Evolutionary conservation across 1,140 invertebrate species (phyloP), one percentile per base, ranked within the genome.

Genomic region (Antheraea mylitta): DNA sequence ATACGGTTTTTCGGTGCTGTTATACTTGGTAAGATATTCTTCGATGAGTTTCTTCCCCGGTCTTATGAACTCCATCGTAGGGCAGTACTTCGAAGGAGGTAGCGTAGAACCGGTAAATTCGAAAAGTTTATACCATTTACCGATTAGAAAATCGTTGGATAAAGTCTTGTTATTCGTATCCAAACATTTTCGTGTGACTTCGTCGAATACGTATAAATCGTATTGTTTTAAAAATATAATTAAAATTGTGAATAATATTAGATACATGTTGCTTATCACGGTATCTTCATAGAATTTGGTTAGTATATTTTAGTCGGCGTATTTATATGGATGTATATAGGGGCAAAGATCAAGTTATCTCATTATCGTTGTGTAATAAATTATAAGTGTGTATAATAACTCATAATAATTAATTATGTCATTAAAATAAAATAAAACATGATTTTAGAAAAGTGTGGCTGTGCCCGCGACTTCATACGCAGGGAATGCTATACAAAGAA

Each of bases 81-180:
- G 62, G 19, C 77, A 78, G 10, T 58, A 4, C 0, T 60, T 58
- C 0, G 69, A 67, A 11, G 68, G 30, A 11, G 67, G 45, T 9
- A 73, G 19, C 13, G 37, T 10, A 7, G 36, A 7, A 7, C 30
- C 36, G 10, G 45, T 53, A 16, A 74, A 78, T 19, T 71, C 13
- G n/a, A 71, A 69, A 1, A 78, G 58, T 16, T 22, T 22, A 18
- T 74, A 74, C 77, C 77, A 78, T 18, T 62, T 67, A 18, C 77
- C 77, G 0, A 67, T 5, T 18, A 78, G 38, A 5, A 64, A 61
- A 18, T 74, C 69, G 19, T 68, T 64, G 65, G 58, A 19, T 53
- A 18, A 70, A 22, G 16, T 30, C 18, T 45, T 18, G 42, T 64
- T 38, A 38, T 64, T 64, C 0, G 38, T 10, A 11, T 30, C 63